Evolutionary conservation across 2,888 invertebrate genomes (phyloP), one percentile per base, ranked within the genome.

Genomic region (Hypolimnas misippus): DNA sequence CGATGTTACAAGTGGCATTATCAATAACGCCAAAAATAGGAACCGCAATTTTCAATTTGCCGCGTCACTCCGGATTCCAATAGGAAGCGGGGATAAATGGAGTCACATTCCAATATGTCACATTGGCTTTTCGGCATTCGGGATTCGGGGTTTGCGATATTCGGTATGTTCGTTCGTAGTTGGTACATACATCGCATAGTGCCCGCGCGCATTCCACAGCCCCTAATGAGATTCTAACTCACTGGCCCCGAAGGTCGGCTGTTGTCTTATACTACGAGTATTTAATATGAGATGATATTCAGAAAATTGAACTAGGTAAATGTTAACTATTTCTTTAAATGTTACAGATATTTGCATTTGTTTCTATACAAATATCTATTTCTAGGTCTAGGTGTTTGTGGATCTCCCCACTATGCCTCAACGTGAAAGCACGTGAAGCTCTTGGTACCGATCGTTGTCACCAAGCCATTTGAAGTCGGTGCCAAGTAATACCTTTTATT

Each of bases 81-180:
- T 90, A 90, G 92, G 92, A 91, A 89, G 82, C 84, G 86, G 80
- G 86, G 84, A 92, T 91, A 91, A 92, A 92, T 92, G 91, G 91
- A 89, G 90, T 88, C 92, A 84, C 90, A 91, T 91, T 89, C 92
- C 92, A 87, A 92, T 92, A 91, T 91, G 92, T 90, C 92, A 91
- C 89, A 78, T 88, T 84, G 86, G 89, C 86, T 86, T 85, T 88
- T 85, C 77, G 85, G 86, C 79, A 78, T 73, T 86, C 83, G 78
- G 76, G 75, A 77, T 82, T 80, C 82, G 83, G 81, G 84, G 82
- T 84, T 85, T 80, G 81, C 78, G 82, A 78, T 83, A 84, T 86
- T 83, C 81, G 78, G 69, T 62, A 67, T 62, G 65, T 40, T 50
- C 57, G 50, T 57, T 56, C 73, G 14, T 49, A 8, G 49, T 69